Percentiles rank a stretch among this genome's conserved stretches.
Conservation (phyloP, 1,140 invertebrate genomes). For the Hirudo medicinalis region DNA sequence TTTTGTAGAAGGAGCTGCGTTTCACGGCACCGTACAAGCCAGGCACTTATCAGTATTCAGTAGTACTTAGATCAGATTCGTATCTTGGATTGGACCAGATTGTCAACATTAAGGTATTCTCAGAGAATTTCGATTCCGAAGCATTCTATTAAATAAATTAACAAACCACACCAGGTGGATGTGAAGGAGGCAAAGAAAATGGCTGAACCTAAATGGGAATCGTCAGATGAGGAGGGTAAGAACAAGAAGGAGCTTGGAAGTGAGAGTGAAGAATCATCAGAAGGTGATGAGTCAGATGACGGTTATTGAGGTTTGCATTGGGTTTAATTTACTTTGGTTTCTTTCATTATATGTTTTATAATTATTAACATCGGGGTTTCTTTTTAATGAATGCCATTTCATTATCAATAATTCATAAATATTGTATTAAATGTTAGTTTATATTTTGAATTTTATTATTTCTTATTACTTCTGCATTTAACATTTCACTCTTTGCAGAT, state of each 20-base stretch:
- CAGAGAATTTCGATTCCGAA: background rate
- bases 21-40: slow-evolving; percentile 89
- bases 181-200: slow-evolving; percentile 84
- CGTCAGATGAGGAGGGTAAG: slow-evolving; percentile 81
- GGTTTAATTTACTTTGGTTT: too few species aligned
- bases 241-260: slow-evolving; percentile 46
- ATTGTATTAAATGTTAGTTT: too few species aligned
- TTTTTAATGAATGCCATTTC: too few species aligned
- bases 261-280: slow-evolving; percentile 30
- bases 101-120: slow-evolving; percentile 34
- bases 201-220: slow-evolving; percentile 83
- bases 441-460: too few species aligned
- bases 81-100: slow-evolving; percentile 52
- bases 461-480: too few species aligned
- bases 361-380: too few species aligned
- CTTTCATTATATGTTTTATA: too few species aligned
- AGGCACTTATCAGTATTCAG: slow-evolving; percentile 80
- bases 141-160: background rate
- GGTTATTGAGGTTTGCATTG: slow-evolving; percentile 26
- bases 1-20: slow-evolving; percentile 40
- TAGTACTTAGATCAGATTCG: slow-evolving; percentile 84
- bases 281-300: slow-evolving; percentile 34
- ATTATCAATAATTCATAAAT: too few species aligned
- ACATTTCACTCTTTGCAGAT: too few species aligned
- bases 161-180: slow-evolving; percentile 54